phyloP scores from a whole-genome alignment of 2,888 invertebrate genomes.

The Caprella mutica region DNA sequence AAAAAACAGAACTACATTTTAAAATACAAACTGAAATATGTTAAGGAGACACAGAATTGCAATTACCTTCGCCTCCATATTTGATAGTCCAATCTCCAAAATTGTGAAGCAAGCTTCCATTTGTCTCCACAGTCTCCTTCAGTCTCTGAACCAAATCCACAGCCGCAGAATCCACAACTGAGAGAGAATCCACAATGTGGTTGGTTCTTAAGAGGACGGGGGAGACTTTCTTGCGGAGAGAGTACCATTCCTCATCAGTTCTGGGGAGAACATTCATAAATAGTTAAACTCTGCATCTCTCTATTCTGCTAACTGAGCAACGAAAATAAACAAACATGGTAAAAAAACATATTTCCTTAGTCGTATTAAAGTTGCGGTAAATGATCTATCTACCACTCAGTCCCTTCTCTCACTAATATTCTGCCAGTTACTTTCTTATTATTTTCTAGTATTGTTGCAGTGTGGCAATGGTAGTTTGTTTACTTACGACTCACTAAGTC shows the following conservation, averaged over 20 bases:
- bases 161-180: background rate
- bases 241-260: conserved; percentile 7
- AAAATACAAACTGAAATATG: too few relatives aligned
- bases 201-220: background rate
- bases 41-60: too few relatives aligned
- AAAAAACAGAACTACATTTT: too few relatives aligned
- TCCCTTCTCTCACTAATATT: too few relatives aligned
- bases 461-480: too few relatives aligned
- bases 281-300: background rate
- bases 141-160: background rate
- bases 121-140: background rate
- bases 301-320: background rate
- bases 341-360: too few relatives aligned
- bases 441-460: too few relatives aligned
- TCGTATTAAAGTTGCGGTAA: too few relatives aligned
- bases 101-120: background rate
- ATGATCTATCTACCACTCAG: too few relatives aligned
- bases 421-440: too few relatives aligned
- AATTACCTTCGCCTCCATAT: conserved; percentile 10
- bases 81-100: background rate
- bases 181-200: background rate
- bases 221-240: conserved; percentile 3
- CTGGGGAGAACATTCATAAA: background rate
- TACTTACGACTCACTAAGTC: conserved; percentile 17
- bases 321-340: too few relatives aligned